Evolutionary conservation across 2,113 vertebrate genomes (phyloP).

Genomic region (Onychostruthus taczanowskii): DNA sequence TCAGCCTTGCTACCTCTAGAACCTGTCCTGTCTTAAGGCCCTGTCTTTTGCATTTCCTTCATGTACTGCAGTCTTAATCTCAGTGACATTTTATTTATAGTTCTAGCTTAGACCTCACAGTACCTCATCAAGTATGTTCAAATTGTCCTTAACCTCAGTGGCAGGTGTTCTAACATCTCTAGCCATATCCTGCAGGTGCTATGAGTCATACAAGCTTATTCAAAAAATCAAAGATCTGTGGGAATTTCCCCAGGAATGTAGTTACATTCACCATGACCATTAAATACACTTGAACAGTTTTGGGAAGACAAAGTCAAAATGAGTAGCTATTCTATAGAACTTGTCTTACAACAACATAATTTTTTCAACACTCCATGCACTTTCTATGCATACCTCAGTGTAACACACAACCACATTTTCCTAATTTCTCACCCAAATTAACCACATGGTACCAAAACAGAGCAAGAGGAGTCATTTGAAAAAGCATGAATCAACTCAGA

Average conservation of each 20-base stretch:
- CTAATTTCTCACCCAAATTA: background rate
- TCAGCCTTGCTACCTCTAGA: background rate
- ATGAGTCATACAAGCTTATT: background rate
- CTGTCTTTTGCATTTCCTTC: background rate
- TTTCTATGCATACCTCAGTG: fast-evolving
- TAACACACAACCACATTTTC: background rate
- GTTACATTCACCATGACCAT: background rate
- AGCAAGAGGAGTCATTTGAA: background rate
- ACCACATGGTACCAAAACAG: background rate
- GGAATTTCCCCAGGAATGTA: background rate
- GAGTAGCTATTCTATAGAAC: background rate
- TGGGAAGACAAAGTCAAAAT: background rate
- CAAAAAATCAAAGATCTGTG: background rate
- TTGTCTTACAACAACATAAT: background rate
- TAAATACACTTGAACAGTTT: background rate
- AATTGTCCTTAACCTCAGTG: background rate
- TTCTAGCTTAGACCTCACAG: background rate
- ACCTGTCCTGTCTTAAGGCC: background rate
- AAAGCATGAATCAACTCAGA: background rate
- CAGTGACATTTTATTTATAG: background rate
- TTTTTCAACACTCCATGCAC: background rate
- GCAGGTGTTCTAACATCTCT: background rate
- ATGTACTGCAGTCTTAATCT: background rate
- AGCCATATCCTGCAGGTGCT: background rate
- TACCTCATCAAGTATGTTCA: background rate